Percentiles rank a stretch among this genome's conserved stretches.
phyloP scores from a whole-genome alignment of 2,113 vertebrate species.

The Cryptomyrus ogoouensis region DNA sequence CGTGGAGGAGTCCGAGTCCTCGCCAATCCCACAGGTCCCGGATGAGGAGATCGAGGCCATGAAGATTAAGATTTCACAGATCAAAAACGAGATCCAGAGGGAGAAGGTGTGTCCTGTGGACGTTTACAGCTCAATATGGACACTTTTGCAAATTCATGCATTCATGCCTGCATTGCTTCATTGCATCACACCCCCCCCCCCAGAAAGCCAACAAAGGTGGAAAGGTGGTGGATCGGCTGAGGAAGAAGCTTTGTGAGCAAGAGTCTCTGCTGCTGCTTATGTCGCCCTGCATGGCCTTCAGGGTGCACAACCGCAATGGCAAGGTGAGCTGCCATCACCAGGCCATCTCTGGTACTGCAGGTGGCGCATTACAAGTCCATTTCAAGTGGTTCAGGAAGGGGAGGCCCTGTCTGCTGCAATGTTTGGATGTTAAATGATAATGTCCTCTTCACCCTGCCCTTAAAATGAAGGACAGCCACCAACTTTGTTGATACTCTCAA shows the following conservation, averaged over 20 bases:
- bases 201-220: constrained; percentile 85
- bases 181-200: neutral
- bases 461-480: neutral
- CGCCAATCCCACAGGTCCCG: constrained; percentile 75
- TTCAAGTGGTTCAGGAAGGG: neutral
- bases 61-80: constrained; percentile 91
- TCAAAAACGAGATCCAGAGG: constrained; percentile 87
- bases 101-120: constrained; percentile 69
- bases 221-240: constrained; percentile 78
- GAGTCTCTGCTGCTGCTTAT: constrained; percentile 84
- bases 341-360: neutral
- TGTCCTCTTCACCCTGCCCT: neutral
- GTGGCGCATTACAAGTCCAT: neutral
- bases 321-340: constrained; percentile 64
- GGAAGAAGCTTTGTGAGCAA: constrained; percentile 87
- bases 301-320: constrained; percentile 80
- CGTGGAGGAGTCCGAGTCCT: constrained; percentile 78
- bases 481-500: neutral
- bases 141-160: too few species aligned
- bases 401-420: neutral
- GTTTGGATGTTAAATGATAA: neutral
- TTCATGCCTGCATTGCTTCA: neutral
- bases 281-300: constrained; percentile 90
- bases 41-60: constrained; percentile 89
- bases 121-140: neutral